Evolutionary conservation across 2,113 vertebrate genomes (phyloP).

Genomic region (Oryzias celebensis): DNA sequence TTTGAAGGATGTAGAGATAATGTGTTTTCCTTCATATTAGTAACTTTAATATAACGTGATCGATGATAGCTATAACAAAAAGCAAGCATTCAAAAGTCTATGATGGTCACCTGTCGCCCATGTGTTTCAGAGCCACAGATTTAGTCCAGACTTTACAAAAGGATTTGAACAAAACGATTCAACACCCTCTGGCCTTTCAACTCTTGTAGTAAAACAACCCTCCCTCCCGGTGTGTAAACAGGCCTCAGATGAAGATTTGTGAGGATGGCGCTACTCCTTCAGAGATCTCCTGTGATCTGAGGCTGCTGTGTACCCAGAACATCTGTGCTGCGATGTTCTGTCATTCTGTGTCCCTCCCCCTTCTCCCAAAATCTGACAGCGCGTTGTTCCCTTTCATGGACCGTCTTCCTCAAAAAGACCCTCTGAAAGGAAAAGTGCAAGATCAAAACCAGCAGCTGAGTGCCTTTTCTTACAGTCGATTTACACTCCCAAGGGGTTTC

Average conservation of each 20-base stretch:
- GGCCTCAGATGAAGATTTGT: conserved; percentile 22
- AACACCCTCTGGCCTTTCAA: no score
- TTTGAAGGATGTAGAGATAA: no score
- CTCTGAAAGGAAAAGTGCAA: conserved; percentile 42
- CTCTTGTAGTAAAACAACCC: no score
- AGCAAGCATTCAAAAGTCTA: no score
- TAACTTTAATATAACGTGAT: no score
- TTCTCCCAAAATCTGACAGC: conserved; percentile 27
- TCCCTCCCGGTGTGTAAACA: not conserved
- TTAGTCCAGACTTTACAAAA: no score
- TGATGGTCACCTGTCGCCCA: not conserved
- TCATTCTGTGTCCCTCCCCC: conserved; percentile 5
- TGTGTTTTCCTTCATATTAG: no score
- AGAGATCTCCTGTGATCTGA: conserved; percentile 22
- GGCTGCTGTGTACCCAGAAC: conserved; percentile 14
- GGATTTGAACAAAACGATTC: no score
- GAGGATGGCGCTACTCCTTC: conserved; percentile 13
- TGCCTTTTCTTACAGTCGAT: conserved; percentile 54
- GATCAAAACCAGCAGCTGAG: conserved; percentile 58
- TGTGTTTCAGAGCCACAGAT: not conserved
- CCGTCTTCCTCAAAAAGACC: conserved; percentile 32
- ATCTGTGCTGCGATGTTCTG: conserved; percentile 27
- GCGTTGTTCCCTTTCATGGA: conserved; percentile 45
- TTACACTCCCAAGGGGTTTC: conserved; percentile 38
- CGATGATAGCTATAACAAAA: no score